Evolutionary conservation across 2,113 vertebrate genomes (phyloP).

Genomic region (Hypocryptadius cinnamomeus): DNA sequence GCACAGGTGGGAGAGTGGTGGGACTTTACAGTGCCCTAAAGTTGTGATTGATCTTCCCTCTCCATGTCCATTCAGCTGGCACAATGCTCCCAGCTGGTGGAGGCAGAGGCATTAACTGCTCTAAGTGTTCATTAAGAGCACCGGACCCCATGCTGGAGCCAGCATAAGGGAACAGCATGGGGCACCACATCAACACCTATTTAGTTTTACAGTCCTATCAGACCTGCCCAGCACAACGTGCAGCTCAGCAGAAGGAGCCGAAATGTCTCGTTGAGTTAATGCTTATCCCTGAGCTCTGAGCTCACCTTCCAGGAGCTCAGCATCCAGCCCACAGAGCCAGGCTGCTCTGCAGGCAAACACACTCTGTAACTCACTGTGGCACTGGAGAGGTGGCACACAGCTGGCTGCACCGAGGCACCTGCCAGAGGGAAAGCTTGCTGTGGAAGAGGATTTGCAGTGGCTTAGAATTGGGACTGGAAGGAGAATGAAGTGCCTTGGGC

Average conservation of each 20-base stretch:
- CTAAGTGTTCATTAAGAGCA: neutral
- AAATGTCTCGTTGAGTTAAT: neutral
- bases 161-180: neutral
- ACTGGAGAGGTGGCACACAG: neutral
- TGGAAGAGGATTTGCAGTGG: neutral
- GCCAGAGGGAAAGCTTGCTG: neutral
- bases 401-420: neutral
- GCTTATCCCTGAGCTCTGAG: neutral
- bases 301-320: neutral
- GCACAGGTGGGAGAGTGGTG: neutral
- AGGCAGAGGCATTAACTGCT: neutral
- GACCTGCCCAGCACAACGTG: neutral
- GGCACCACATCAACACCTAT: neutral
- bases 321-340: neutral
- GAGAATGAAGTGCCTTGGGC: neutral
- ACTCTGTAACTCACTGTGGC: neutral
- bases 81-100: neutral
- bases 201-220: neutral
- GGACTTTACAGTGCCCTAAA: neutral
- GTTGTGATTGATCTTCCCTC: neutral
- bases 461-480: neutral
- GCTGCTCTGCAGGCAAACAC: neutral
- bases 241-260: neutral
- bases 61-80: neutral
- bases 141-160: neutral